Base-by-base conservation (phyloP, 2,797 vertebrate species). In the Takifugu rubripes region DNA sequence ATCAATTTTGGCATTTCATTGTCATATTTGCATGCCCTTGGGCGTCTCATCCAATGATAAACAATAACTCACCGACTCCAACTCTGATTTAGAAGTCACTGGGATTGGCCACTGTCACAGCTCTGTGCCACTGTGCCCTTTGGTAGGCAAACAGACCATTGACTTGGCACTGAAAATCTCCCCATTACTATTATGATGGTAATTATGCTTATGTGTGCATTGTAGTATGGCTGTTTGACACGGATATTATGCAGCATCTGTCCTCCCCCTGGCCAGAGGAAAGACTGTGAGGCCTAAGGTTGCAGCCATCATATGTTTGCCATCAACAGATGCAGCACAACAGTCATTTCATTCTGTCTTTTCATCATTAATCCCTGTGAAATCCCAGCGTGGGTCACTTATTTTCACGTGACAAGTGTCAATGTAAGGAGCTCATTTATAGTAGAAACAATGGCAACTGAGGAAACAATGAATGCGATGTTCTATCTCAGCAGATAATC, bases 141-240 rank as follows among this genome's bases (percentile, higher is more conserved):
- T 74, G 49, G 14, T 59, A 70, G 66, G 64, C 72, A 78, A 83
- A 80, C 73, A 81, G 70, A 50, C 74, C 53, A 60, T 42, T 63
- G 56, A 61, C 55, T 78, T 80, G 81, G 79, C 79, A 80, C 46
- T 59, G 64, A 60, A 71, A 75, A 70, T 64, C 72, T 60, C 54
- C 76, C 70, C 74, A 78, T 84, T 80, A 84, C 70, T 66, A 68
- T 75, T 79, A 78, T 89, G 77, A 78, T 82, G 69, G 74, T 78
- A 80, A 88, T 88, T 77, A 77, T 69, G 70, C 63, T 60, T 66
- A 70, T 71, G 61, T 25, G 17, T 64, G 63, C 42, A 54, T 84
- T 65, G 55, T 82, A 75, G 82, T 72, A 70, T 76, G 70, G 55
- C 66, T 57, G 56, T 81, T 76, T 61, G 63, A 69, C 74, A 78